phyloP scores from a whole-genome alignment of 2,888 invertebrate genomes.

The Tetheella fluctuosa region DNA sequence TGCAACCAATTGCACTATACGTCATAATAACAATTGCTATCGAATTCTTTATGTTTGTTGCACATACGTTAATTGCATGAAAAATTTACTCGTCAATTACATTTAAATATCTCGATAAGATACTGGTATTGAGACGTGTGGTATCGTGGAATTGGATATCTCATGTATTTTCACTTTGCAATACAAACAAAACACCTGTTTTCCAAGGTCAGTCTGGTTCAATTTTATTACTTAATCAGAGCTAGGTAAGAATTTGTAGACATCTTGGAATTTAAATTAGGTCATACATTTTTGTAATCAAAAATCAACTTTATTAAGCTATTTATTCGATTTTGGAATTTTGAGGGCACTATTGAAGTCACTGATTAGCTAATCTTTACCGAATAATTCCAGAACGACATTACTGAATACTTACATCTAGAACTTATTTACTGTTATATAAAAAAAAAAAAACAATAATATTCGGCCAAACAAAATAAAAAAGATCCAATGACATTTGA shows the following conservation, averaged over 20 bases:
- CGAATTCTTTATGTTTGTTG: background rate
- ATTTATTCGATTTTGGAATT: background rate
- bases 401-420: too few relatives aligned
- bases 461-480: background rate
- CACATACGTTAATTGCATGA: conserved; percentile 5
- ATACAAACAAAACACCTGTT: conserved; percentile 53
- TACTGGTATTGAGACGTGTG: conserved; percentile 47
- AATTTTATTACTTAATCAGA: conserved; percentile 2
- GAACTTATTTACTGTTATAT: too few relatives aligned
- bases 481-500: background rate
- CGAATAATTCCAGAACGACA: too few relatives aligned
- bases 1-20: conserved; percentile 25
- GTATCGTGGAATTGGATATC: conserved; percentile 26
- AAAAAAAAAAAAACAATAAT: too few relatives aligned
- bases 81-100: conserved; percentile 7
- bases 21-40: conserved; percentile 26
- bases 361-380: too few relatives aligned
- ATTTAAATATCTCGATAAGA: conserved; percentile 21
- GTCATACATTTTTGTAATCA: background rate
- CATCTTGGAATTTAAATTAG: background rate
- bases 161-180: conserved; percentile 40
- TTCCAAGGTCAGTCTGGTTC: conserved; percentile 9
- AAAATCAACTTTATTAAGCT: background rate
- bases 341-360: background rate
- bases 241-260: background rate